Percentiles rank a stretch among this genome's conserved stretches.
phyloP scores from a whole-genome alignment of 2,797 vertebrate genomes.

The Acrossocheilus wenchowensis region DNA sequence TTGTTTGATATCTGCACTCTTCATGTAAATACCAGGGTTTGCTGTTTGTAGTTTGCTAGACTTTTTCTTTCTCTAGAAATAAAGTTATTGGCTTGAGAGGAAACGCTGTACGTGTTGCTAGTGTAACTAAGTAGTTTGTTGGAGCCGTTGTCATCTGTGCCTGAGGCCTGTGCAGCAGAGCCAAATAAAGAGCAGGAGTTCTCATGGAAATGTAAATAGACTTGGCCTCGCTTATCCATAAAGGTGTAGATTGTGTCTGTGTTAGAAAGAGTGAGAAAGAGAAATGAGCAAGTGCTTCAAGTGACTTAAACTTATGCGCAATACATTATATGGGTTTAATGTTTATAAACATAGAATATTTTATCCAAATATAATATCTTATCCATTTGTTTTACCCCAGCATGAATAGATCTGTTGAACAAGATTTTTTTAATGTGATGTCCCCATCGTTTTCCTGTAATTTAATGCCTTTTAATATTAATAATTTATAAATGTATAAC shows the following conservation, averaged over 20 bases:
- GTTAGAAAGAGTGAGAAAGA: slow-evolving; percentile 1
- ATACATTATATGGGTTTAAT: not conserved
- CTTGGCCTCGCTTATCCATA: slow-evolving; percentile 42
- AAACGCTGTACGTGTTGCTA: not conserved
- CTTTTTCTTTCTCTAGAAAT: not conserved
- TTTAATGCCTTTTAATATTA: not conserved
- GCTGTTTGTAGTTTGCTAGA: not conserved
- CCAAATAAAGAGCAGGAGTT: slow-evolving; percentile 50
- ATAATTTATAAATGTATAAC: not conserved
- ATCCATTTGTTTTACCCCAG: not conserved
- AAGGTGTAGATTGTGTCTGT: slow-evolving; percentile 30
- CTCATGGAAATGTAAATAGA: slow-evolving; percentile 62
- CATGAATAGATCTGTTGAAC: not conserved
- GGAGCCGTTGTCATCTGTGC: slow-evolving; percentile 30
- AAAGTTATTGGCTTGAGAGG: not conserved
- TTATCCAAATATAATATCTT: not conserved
- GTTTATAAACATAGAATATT: not conserved
- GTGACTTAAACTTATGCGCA: not conserved
- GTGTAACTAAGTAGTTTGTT: slow-evolving; percentile 25
- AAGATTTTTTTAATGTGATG: not conserved
- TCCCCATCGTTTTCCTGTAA: too few species aligned
- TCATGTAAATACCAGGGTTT: not conserved
- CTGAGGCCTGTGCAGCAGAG: slow-evolving; percentile 37
- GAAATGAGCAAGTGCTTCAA: slow-evolving; percentile 19
- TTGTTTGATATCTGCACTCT: not conserved